phyloP scores from a whole-genome alignment of 2,113 vertebrate genomes.

The Anhinga anhinga region DNA sequence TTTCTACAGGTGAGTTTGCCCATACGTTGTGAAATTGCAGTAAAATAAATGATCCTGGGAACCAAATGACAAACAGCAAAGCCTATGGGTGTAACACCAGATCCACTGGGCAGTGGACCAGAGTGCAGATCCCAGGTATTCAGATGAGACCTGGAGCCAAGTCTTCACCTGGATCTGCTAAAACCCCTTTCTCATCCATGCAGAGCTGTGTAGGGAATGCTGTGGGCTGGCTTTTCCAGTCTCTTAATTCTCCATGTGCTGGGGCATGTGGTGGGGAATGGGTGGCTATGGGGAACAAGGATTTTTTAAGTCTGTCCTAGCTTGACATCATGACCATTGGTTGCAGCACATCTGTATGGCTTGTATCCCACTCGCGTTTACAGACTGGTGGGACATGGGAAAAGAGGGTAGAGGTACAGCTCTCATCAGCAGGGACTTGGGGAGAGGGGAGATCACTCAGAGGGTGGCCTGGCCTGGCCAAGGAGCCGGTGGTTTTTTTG shows the following conservation, averaged over 20 bases:
- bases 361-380: background rate
- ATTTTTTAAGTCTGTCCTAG: background rate
- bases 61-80: background rate
- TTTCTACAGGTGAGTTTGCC: background rate
- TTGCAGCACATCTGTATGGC: background rate
- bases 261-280: fast-evolving
- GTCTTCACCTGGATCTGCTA: background rate
- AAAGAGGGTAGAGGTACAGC: background rate
- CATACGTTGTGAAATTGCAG: background rate
- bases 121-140: background rate
- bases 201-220: background rate
- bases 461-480: background rate
- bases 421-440: background rate
- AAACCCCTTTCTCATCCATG: background rate
- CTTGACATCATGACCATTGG: background rate
- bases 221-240: background rate
- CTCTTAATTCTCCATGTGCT: background rate
- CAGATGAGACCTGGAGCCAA: background rate
- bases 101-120: background rate
- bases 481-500: background rate
- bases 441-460: background rate
- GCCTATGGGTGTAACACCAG: background rate
- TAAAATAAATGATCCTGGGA: background rate
- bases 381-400: background rate
- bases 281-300: background rate